A percentile compares a stretch with the other conserved stretches of the same genome.
These are phyloP conservation scores for Climacteris rufus DNA, from an alignment of 2,113 vertebrate species.

Conservation along the genomic window DNA sequence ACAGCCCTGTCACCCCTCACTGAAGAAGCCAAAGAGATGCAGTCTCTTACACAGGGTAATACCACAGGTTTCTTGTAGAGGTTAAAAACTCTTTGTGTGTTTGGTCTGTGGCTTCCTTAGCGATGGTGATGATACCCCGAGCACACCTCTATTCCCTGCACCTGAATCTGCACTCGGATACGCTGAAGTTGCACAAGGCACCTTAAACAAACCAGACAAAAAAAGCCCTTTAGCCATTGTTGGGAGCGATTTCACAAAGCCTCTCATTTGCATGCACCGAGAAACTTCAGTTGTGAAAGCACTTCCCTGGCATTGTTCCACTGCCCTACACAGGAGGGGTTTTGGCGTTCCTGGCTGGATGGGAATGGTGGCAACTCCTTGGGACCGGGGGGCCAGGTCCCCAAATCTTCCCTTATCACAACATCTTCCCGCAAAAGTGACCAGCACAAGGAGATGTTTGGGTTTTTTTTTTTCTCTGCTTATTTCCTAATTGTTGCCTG, in stretches of 20 bases:
- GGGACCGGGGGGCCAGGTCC: too few species aligned
- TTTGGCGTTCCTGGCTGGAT: fast-evolving
- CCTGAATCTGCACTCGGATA: not conserved
- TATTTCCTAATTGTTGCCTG: not conserved
- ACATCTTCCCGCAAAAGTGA: not conserved
- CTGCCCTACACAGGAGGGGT: not conserved
- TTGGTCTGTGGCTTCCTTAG: not conserved
- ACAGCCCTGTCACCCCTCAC: not conserved
- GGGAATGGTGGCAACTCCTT: not conserved
- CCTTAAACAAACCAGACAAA: not conserved
- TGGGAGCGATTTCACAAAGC: not conserved
- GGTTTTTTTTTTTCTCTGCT: fast-evolving
- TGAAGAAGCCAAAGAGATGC: not conserved
- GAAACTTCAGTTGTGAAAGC: not conserved
- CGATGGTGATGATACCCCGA: not conserved
- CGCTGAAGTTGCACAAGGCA: not conserved
- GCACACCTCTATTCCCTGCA: not conserved
- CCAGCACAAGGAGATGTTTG: not conserved
- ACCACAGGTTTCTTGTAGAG: not conserved
- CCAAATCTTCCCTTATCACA: too few species aligned
- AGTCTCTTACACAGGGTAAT: not conserved
- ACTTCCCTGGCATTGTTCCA: not conserved
- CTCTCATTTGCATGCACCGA: not conserved
- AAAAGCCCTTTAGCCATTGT: not conserved
- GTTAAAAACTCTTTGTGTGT: not conserved